A percentile compares a stretch with the other conserved stretches of the same genome.
Conservation (phyloP, 92 coral and sea anemone genomes). For the Plumapathes pennacea region DNA sequence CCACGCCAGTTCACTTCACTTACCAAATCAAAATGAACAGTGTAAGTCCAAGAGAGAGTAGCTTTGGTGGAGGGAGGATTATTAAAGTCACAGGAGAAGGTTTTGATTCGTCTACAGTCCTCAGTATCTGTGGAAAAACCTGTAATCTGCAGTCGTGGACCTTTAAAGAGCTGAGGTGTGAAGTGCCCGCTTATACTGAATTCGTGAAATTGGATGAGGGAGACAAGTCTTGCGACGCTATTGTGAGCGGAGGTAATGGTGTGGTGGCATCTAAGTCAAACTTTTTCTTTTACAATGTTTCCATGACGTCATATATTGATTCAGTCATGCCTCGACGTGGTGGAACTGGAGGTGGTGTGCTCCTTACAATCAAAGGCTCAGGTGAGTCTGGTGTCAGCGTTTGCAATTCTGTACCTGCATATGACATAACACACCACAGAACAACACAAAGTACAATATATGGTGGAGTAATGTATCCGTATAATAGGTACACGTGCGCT, state of each 20-base stretch:
- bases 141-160: slow-evolving; percentile 28
- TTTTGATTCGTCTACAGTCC: slow-evolving; percentile 36
- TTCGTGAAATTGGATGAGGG: slow-evolving; percentile 1
- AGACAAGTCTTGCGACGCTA: slow-evolving; percentile 40
- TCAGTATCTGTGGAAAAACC: slow-evolving; percentile 38
- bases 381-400: slow-evolving; percentile 63
- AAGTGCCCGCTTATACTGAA: slow-evolving; percentile 53
- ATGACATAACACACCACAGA: no score
- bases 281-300: slow-evolving; percentile 52
- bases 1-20: slow-evolving; percentile 33
- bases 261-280: slow-evolving; percentile 22
- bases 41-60: slow-evolving; percentile 46
- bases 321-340: slow-evolving; percentile 76
- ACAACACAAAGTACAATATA: no score
- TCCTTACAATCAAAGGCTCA: slow-evolving; percentile 61
- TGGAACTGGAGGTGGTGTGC: slow-evolving; percentile 87
- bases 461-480: no score
- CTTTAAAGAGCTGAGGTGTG: slow-evolving; percentile 30
- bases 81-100: slow-evolving; percentile 67
- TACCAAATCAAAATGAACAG: slow-evolving; percentile 53
- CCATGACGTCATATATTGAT: slow-evolving; percentile 69
- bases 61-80: slow-evolving; percentile 83
- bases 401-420: no score
- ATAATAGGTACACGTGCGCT: no score
- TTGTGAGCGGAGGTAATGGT: slow-evolving; percentile 17